These are phyloP conservation scores for Mythimna albipuncta DNA, from an alignment of 2,888 invertebrate species.

Conservation along the genomic window DNA sequence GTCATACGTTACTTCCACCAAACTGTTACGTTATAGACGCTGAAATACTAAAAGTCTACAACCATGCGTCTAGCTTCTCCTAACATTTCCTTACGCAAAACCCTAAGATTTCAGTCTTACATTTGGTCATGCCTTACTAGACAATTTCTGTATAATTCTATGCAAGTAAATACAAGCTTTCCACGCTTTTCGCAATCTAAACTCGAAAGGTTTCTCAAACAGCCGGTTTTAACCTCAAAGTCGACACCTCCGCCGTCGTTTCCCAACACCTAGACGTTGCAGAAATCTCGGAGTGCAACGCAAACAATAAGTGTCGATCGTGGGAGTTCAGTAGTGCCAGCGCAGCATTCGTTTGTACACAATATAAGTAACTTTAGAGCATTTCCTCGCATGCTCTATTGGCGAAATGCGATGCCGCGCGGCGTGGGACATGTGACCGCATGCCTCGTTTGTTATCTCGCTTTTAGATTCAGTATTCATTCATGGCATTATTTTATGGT, in stretches of 20 bases:
- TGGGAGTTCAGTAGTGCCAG: constrained; percentile 82
- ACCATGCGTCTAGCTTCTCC: background rate
- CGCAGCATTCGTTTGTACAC: constrained; percentile 75
- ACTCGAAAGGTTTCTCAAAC: constrained; percentile 86
- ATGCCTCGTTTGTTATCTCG: constrained; percentile 62
- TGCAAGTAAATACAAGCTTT: constrained; percentile 79
- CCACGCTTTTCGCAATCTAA: constrained; percentile 87
- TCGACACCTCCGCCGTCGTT: constrained; percentile 78
- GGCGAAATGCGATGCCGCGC: constrained; percentile 79
- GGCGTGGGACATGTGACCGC: constrained; percentile 69
- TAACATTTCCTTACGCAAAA: constrained; percentile 15
- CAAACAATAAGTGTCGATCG: constrained; percentile 86
- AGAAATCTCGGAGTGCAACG: constrained; percentile 86
- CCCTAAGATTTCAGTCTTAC: constrained; percentile 54
- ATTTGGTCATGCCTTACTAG: constrained; percentile 58
- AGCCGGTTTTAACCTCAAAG: constrained; percentile 84
- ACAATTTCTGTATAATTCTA: constrained; percentile 71
- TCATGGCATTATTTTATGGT: background rate
- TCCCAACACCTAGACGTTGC: constrained; percentile 86
- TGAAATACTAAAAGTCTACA: background rate
- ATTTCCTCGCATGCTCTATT: constrained; percentile 82
- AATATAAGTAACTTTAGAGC: constrained; percentile 79
- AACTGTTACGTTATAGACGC: constrained; percentile 11
- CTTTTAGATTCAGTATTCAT: constrained; percentile 19
- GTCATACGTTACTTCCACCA: constrained; percentile 54